Evolutionary conservation across 2,113 vertebrate species (phyloP).

Genomic region (Eurypyga helias): DNA sequence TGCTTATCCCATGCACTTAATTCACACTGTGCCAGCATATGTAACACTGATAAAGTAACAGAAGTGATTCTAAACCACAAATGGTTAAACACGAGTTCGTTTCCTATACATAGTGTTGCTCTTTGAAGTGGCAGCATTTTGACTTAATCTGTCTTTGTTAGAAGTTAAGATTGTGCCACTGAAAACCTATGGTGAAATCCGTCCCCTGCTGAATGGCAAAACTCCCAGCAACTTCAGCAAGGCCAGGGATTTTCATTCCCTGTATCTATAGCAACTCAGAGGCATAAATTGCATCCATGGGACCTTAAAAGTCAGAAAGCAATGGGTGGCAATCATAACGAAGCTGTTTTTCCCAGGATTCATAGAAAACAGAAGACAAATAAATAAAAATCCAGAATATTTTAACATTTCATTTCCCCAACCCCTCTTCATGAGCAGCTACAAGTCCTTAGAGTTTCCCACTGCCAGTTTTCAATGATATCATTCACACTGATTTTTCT

Average conservation of each 20-base stretch:
- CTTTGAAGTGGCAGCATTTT: not conserved
- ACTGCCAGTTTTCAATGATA: slow-evolving; percentile 55
- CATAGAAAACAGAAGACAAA: slow-evolving; percentile 57
- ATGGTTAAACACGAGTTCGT: not conserved
- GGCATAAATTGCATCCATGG: not conserved
- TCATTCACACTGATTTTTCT: slow-evolving; percentile 54
- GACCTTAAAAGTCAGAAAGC: slow-evolving; percentile 33
- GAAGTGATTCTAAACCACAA: not conserved
- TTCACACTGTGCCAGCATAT: not conserved
- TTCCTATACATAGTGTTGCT: not conserved
- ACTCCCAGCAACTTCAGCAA: not conserved
- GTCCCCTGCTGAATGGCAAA: not conserved
- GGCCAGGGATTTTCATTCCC: not conserved
- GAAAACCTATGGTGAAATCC: not conserved
- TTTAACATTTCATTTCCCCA: slow-evolving; percentile 46
- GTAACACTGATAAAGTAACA: not conserved
- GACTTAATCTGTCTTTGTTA: not conserved
- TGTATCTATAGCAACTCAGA: slow-evolving; percentile 9
- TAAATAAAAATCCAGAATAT: slow-evolving; percentile 53
- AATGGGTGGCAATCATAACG: slow-evolving; percentile 29
- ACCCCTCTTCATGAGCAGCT: not conserved
- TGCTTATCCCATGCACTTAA: not conserved
- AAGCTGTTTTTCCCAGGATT: slow-evolving; percentile 46
- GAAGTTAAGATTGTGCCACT: not conserved
- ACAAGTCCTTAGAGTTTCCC: slow-evolving; percentile 33